Evolutionary conservation across 2,113 vertebrate species (phyloP).

Genomic region (Marmota flaviventris): DNA sequence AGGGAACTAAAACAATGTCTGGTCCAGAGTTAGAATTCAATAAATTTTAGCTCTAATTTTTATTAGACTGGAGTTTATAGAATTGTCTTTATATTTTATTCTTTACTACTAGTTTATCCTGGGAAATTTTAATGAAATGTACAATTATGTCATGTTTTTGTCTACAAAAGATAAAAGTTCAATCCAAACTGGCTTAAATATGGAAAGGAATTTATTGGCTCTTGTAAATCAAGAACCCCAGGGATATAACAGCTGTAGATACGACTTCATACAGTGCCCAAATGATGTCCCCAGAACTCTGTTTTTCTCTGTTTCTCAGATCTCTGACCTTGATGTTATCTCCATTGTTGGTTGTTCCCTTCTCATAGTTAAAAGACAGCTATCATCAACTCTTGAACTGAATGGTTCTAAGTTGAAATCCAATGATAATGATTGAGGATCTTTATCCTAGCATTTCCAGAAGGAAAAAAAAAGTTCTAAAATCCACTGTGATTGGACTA

Average conservation of each 20-base stretch:
- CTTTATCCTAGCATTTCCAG: not conserved
- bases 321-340: not conserved
- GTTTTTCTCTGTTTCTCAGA: slow-evolving; percentile 3
- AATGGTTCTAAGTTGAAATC: not conserved
- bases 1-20: not conserved
- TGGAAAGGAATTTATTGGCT: slow-evolving; percentile 41
- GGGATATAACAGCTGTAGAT: not conserved
- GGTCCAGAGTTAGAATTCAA: not conserved
- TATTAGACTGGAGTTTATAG: slow-evolving; percentile 21
- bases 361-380: not conserved
- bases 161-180: slow-evolving; percentile 51
- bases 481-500: not conserved
- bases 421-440: not conserved
- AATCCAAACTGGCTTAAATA: not conserved
- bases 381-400: not conserved
- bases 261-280: not conserved
- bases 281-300: not conserved
- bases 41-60: slow-evolving; percentile 26
- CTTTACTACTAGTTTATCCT: slow-evolving; percentile 39
- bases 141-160: slow-evolving; percentile 28
- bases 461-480: not conserved
- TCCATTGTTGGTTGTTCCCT: not conserved
- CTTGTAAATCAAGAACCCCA: slow-evolving; percentile 47
- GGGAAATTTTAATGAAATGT: slow-evolving; percentile 45
- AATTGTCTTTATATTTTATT: slow-evolving; percentile 37